These are phyloP conservation scores for Saccostrea glomerata DNA, from an alignment of 1,140 invertebrate genomes.

Conservation along the genomic window DNA sequence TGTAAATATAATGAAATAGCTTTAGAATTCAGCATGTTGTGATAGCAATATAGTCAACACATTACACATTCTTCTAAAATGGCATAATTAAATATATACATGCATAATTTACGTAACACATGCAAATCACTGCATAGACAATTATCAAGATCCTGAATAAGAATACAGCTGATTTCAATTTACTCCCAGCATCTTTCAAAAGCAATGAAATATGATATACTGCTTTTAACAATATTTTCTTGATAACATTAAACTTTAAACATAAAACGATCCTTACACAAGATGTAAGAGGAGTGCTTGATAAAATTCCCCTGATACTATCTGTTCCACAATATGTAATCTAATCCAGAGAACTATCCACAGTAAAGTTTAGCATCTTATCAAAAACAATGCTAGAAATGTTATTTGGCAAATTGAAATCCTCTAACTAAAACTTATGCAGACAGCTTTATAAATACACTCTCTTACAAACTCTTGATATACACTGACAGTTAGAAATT, in stretches of 20 bases:
- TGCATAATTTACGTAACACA: background rate
- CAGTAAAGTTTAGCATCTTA: background rate
- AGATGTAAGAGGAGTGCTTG: background rate
- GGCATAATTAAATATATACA: too few species aligned
- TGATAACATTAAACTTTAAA: background rate
- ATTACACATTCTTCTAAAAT: background rate
- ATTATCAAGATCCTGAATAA: background rate
- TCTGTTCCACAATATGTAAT: background rate
- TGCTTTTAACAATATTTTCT: background rate
- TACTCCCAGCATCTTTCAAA: background rate
- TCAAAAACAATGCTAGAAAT: constrained; percentile 27
- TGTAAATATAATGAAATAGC: background rate
- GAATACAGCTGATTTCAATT: background rate
- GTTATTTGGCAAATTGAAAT: background rate
- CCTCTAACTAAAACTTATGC: background rate
- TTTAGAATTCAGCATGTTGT: background rate
- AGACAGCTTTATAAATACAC: background rate
- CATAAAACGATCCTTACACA: background rate
- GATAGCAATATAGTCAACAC: background rate
- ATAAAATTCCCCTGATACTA: background rate
- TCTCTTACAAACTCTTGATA: background rate
- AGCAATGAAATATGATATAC: background rate
- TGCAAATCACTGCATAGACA: background rate
- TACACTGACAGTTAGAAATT: background rate
- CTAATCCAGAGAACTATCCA: background rate